Evolutionary conservation across 1,140 invertebrate genomes (phyloP), one percentile per base, ranked within the genome.

Genomic region (Adelges cooleyi): DNA sequence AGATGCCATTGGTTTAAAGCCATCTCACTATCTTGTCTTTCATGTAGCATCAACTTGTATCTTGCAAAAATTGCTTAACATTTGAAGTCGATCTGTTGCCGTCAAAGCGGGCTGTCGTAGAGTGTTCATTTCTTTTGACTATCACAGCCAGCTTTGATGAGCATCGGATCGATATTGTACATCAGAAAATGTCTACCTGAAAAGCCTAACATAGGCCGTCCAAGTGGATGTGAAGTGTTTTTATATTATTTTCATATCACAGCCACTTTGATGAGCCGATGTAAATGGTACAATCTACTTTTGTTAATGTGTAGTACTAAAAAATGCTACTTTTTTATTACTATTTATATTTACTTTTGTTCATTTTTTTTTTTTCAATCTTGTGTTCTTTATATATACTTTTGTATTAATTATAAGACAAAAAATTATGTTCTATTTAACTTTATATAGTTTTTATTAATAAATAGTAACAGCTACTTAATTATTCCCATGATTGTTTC

Each of bases 21-120:
- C 83, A 81, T 87, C 87, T 92, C 87, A 88, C 87, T 92, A 90
- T 83, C 86, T 87, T 91, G 89, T 92, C 88, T 90, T 92, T 90
- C 88, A 86, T 85, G 82, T 75, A 74, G 80, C 65, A 38, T 44
- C 29, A 38, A 52, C 44, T 59, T 38, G 38, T 11, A 23, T 18
- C 56, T 29, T 27, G 66, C 49, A 22, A 17, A 23, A 53, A 62
- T 29, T 33, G n/a, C 23, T 42, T 50, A n/a, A 23, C 6, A 44
- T 10, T 18, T 44, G 27, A 18, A 73, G 75, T 73, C 75, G 75
- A 72, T 74, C 74, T 78, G 76, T 79, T 79, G 77, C 76, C 82
- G 80, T 86, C 81, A 85, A 85, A 84, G 81, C 81, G 83, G 85
- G 85, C 79, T 80, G 85, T 87, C 78, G 82, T 86, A 87, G 83